Evolutionary conservation across 2,113 vertebrate species (phyloP), one percentile per base, ranked within the genome.

Genomic region (Oophaga pumilio): DNA sequence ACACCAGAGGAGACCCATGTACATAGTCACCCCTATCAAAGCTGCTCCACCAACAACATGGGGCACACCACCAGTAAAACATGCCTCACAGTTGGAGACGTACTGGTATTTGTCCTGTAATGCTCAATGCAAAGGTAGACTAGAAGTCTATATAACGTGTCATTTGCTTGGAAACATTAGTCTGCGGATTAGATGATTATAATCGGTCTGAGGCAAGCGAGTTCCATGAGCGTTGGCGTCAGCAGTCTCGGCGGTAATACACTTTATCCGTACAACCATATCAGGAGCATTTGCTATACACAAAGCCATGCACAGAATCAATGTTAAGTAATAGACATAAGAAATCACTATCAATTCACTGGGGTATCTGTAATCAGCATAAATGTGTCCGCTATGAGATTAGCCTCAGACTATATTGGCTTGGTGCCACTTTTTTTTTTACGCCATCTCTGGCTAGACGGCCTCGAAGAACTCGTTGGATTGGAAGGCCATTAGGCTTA

Each of bases 291-390:
- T 86, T 77, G 66, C 57, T 78, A 76, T 86, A 62, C 33, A 49
- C 84, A 64, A 59, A 78, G 60, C 59, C 60, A 26, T 66, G 26
- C 74, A 64, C 84, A 76, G 71, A 85, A 85, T 76, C 84, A 60
- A 85, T 86, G 69, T 62, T 86, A 86, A 86, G 83, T 77, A 77
- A 86, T 52, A 64, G 74, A 57, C 71, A 26, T 26, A 86, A 86
- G 69, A 62, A 33, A 64, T 66, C 62, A 64, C 33, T 86, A 76
- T 86, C 84, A 78, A 76, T 78, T 77, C 74, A 77, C 57, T 68
- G 22, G 80, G 83, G 56, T 60, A 76, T 76, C 69, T 62, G 71
- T 76, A 76, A 76, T 85, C 81, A 83, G 71, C 84, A 85, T 76
- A 85, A 85, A 62, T 76, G 84, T 60, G 56, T 26, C 53, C 59